Evolutionary conservation across 2,797 vertebrate species (phyloP).

Genomic region (Hippopotamyrus pictus): DNA sequence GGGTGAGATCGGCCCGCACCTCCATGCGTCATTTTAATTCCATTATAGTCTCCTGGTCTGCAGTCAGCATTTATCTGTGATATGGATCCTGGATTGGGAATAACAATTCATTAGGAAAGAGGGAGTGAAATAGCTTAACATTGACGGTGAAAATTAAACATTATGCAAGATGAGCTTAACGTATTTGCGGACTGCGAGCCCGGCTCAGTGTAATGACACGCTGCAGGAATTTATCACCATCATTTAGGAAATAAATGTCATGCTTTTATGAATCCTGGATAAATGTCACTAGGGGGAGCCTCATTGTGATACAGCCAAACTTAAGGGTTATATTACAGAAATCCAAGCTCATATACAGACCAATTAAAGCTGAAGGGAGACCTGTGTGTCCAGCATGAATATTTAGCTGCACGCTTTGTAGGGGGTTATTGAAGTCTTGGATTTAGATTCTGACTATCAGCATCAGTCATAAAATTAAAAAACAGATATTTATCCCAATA

Average conservation of each 20-base stretch:
- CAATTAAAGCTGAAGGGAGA: neutral
- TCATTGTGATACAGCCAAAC: neutral
- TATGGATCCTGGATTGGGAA: slow-evolving; percentile 1
- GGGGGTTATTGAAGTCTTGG: neutral
- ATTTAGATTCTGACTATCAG: neutral
- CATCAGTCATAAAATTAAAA: neutral
- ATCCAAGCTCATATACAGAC: neutral
- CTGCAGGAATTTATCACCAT: neutral
- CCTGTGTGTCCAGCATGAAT: neutral
- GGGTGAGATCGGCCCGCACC: neutral
- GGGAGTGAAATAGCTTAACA: neutral
- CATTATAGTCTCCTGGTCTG: neutral
- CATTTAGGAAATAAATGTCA: slow-evolving; percentile 11
- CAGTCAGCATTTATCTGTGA: neutral
- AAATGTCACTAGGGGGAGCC: neutral
- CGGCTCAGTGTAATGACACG: neutral
- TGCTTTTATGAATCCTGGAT: neutral
- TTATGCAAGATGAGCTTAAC: slow-evolving; percentile 9
- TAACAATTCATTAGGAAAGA: slow-evolving; percentile 18
- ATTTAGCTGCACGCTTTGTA: neutral
- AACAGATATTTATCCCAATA: neutral
- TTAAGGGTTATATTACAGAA: neutral
- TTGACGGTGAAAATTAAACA: slow-evolving; percentile 3
- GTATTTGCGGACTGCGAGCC: neutral
- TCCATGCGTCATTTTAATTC: neutral